Conservation (phyloP, 2,113 vertebrate genomes). For the Balaenoptera acutorostrata region DNA sequence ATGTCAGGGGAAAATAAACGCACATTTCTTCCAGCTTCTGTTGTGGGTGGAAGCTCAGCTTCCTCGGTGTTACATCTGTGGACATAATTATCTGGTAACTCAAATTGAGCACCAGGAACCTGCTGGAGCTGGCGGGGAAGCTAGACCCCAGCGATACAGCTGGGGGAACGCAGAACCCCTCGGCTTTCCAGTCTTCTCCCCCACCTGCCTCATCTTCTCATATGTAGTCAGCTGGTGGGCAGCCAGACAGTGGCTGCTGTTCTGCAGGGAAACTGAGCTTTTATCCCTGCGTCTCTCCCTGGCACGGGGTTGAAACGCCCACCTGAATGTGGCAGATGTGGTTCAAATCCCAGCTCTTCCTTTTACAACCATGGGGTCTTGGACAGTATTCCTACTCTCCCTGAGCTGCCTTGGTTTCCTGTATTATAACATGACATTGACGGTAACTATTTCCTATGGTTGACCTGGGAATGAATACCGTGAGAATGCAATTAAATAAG, state of each 20-base stretch:
- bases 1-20: background rate
- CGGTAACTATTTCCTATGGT: too few species aligned
- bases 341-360: background rate
- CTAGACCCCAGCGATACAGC: background rate
- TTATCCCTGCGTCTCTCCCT: background rate
- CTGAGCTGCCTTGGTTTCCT: background rate
- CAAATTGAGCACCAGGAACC: background rate
- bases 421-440: background rate
- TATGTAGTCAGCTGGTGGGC: background rate
- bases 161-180: too few species aligned
- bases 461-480: background rate
- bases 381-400: background rate
- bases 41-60: background rate
- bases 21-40: background rate
- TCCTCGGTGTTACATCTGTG: background rate
- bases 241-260: background rate
- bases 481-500: background rate
- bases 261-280: background rate
- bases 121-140: background rate
- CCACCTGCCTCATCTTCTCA: accelerated
- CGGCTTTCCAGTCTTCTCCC: background rate
- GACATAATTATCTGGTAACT: background rate
- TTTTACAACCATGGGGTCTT: background rate
- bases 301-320: accelerated
- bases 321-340: accelerated